A percentile compares a stretch with the other conserved stretches of the same genome.
Conservation (phyloP, 2,113 vertebrate species). For the Oreochromis tanganicae region DNA sequence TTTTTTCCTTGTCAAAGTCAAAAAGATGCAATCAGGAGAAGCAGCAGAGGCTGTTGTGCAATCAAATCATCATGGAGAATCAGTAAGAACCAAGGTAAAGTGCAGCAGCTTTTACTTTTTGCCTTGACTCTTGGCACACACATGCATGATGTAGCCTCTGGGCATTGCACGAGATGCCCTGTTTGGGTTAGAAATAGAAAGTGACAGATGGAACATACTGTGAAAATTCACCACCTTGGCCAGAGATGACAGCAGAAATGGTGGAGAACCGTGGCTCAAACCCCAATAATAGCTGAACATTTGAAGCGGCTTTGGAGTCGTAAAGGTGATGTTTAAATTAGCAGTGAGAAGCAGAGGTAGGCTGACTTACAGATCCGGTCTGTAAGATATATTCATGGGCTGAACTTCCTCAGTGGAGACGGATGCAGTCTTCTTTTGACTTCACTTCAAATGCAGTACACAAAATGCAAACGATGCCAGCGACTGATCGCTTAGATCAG, state of each 20-base stretch:
- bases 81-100: background rate
- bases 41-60: background rate
- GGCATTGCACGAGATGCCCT: background rate
- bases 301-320: background rate
- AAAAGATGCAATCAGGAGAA: background rate
- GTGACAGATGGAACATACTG: slow-evolving; percentile 36
- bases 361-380: background rate
- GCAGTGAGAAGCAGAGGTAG: background rate
- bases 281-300: background rate
- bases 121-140: background rate
- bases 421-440: background rate
- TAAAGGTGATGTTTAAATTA: background rate
- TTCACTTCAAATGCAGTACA: background rate
- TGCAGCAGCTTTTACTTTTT: background rate
- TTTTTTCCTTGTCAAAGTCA: background rate
- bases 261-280: background rate
- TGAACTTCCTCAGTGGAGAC: background rate
- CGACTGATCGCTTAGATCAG: background rate
- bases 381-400: background rate
- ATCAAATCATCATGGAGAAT: slow-evolving; percentile 22
- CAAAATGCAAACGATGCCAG: background rate
- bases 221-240: background rate
- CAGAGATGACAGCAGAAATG: background rate
- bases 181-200: slow-evolving; percentile 39
- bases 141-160: background rate